Percentiles rank a stretch among this genome's conserved stretches.
Evolutionary conservation across 1,140 invertebrate species (phyloP).

Genomic region (Rhyacophila brunnea): DNA sequence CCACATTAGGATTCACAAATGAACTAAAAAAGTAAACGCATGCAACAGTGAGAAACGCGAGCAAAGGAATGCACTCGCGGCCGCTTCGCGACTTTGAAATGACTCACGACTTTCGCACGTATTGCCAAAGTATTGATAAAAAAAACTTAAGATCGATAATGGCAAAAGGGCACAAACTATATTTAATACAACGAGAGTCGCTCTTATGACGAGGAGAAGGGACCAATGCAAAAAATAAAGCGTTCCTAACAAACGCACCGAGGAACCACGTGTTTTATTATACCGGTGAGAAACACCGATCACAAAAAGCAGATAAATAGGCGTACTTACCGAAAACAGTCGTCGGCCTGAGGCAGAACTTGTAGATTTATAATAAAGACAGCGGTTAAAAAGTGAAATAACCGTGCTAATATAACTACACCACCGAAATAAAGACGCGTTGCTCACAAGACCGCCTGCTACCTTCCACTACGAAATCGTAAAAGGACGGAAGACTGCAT

Average conservation of each 20-base stretch:
- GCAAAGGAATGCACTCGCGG: conserved; percentile 9
- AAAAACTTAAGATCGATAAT: too few relatives aligned
- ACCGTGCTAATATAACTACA: conserved; percentile 23
- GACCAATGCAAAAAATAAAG: too few relatives aligned
- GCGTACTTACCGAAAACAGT: neutral
- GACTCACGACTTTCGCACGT: neutral
- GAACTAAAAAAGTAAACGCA: conserved; percentile 12
- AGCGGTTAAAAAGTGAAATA: conserved; percentile 24
- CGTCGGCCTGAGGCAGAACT: neutral
- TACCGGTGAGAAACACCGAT: conserved; percentile 5
- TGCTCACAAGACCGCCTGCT: conserved; percentile 55
- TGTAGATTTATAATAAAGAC: conserved; percentile 13
- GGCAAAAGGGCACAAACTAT: too few relatives aligned
- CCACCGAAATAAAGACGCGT: conserved; percentile 42
- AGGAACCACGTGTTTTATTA: conserved; percentile 23
- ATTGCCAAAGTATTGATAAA: too few relatives aligned
- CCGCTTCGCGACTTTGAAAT: neutral
- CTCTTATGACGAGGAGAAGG: too few relatives aligned
- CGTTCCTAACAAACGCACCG: neutral
- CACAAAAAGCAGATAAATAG: too few relatives aligned
- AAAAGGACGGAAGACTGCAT: conserved; percentile 44
- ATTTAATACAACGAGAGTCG: too few relatives aligned
- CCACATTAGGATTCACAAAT: conserved; percentile 13
- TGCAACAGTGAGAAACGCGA: conserved; percentile 10
- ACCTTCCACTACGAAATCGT: conserved; percentile 55